phyloP scores from a whole-genome alignment of 2,113 vertebrate species.

The Corapipo altera region DNA sequence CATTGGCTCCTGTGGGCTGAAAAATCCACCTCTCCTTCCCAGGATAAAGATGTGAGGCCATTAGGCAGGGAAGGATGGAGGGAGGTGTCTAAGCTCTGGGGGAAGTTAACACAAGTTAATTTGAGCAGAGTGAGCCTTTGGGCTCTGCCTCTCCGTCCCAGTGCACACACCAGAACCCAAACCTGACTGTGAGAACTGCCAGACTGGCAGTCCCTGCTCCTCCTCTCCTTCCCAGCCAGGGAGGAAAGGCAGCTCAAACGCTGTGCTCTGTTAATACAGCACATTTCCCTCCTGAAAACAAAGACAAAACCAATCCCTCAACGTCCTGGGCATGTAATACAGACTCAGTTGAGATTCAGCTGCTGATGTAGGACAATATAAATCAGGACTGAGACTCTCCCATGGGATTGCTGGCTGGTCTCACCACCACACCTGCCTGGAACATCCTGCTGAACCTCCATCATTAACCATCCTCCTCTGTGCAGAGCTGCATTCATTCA shows the following conservation, averaged over 20 bases:
- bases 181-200: not conserved
- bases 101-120: not conserved
- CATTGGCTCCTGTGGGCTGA: not conserved
- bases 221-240: not conserved
- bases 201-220: not conserved
- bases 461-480: not conserved
- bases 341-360: not conserved
- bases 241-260: not conserved
- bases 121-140: not conserved
- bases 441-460: not conserved
- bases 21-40: not conserved
- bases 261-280: not conserved
- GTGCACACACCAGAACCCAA: fast-evolving
- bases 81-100: not conserved
- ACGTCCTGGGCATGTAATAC: not conserved
- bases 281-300: not conserved
- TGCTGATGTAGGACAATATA: not conserved
- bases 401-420: not conserved
- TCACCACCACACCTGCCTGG: not conserved
- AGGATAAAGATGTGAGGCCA: not conserved
- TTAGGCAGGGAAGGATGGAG: not conserved
- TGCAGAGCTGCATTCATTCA: not conserved
- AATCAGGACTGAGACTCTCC: not conserved
- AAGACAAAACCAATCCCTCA: not conserved
- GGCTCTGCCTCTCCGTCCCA: not conserved